Conservation (phyloP, 2,797 vertebrate species). For the Catostomus latipinnis region DNA sequence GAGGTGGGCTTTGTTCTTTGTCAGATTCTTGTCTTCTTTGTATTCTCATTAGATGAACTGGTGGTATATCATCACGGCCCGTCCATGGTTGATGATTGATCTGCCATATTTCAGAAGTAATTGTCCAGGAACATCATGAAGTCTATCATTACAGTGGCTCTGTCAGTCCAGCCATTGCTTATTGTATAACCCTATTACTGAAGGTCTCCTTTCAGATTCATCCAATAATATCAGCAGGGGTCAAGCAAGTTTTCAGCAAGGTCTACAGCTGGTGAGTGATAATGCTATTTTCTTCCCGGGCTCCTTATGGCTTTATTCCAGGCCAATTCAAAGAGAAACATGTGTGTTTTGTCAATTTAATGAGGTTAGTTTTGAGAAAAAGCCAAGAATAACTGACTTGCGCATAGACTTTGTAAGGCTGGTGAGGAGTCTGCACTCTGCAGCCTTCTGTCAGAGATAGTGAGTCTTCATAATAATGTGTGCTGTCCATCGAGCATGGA, state of each 20-base stretch:
- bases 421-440: conserved; percentile 13
- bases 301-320: conserved; percentile 40
- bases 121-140: conserved; percentile 37
- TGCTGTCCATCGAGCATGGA: neutral
- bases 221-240: conserved; percentile 2
- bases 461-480: neutral
- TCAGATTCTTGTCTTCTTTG: conserved; percentile 4
- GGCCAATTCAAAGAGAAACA: conserved; percentile 13
- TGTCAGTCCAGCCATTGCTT: neutral
- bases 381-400: conserved; percentile 31
- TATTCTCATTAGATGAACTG: neutral
- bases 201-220: conserved; percentile 8
- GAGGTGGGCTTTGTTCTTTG: conserved; percentile 18
- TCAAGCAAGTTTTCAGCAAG: neutral
- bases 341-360: conserved; percentile 42
- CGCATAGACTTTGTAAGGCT: conserved; percentile 9
- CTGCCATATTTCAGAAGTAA: conserved; percentile 19
- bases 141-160: conserved; percentile 28
- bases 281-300: conserved; percentile 1
- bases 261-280: neutral
- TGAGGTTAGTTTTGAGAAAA: conserved; percentile 36
- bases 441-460: neutral
- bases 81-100: conserved; percentile 10
- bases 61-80: neutral
- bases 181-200: conserved; percentile 26